Conservation (phyloP, 37 sponge, comb jelly and placozoan species). For the Geodia barretti region DNA sequence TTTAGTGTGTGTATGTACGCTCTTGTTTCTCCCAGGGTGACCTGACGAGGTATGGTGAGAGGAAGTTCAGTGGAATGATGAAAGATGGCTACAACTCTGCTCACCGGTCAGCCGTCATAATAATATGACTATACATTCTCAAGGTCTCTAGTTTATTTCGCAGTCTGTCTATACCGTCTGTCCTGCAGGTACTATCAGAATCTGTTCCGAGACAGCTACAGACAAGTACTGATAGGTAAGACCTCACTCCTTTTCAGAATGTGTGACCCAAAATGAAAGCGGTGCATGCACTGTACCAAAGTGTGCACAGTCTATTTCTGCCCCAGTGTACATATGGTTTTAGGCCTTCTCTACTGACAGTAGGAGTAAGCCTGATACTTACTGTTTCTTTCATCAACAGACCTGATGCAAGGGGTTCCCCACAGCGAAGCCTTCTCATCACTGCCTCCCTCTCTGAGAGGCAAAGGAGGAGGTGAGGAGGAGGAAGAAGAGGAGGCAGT, state of each 20-base stretch:
- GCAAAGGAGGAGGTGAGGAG: constrained; percentile 30
- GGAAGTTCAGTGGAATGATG: constrained; percentile 88
- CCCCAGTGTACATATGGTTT: background rate
- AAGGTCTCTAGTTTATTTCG: background rate
- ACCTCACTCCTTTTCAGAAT: background rate
- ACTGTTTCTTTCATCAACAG: constrained; percentile 35
- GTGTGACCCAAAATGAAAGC: background rate
- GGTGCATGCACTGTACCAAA: too few species aligned
- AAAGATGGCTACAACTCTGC: constrained; percentile 98
- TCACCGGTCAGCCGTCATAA: constrained; percentile 37
- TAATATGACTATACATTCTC: too few species aligned
- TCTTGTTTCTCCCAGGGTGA: constrained; percentile 77
- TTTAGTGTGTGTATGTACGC: background rate
- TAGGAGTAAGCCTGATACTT: too few species aligned
- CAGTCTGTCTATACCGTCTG: background rate
- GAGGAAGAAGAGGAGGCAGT: background rate
- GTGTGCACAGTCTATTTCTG: background rate
- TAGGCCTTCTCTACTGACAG: background rate
- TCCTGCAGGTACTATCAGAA: constrained; percentile 75
- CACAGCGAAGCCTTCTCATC: constrained; percentile 48
- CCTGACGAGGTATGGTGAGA: constrained; percentile 94
- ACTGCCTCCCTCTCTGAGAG: constrained; percentile 39
- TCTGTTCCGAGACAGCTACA: constrained; percentile 83
- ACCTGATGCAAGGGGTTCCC: constrained; percentile 66
- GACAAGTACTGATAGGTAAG: constrained; percentile 88